Evolutionary conservation across 2,113 vertebrate species (phyloP), one percentile per base, ranked within the genome.

Genomic region (Pholis gunnellus): DNA sequence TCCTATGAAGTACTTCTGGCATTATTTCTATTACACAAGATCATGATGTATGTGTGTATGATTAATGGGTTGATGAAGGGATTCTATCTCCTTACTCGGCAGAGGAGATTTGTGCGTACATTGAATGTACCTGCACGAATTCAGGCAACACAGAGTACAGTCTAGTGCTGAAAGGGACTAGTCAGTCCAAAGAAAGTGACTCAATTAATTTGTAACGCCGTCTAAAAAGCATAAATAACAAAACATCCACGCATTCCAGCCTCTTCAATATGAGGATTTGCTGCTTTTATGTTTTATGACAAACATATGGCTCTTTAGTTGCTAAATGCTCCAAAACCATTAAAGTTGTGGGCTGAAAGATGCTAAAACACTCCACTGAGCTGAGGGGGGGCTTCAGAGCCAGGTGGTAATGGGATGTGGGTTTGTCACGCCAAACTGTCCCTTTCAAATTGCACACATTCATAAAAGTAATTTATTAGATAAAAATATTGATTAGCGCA

Each of bases 1-100:
- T 44, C 2, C 34, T 14, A 4, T 42, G 60, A 60, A 67, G 9
- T 54, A 20, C 14, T 42, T 36, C 25, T 57, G 29, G 61, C 1
- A 0, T 27, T 0, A 63, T 57, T 63, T 75, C 15, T 13, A 1
- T 46, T 10, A 27, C 42, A 63, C 36, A 56, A 17, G 27, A n/a
- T 46, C 46, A 63, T 36, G 40, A 44, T 54, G 66, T 8, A 9
- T 38, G 15, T 36, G 31, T 61, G 72, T 2, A 5, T 22, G 22
- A 59, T 27, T 31, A 46, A 67, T 73, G 69, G 13, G 46, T 46
- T 15, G 29, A 70, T 63, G 34, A 70, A 27, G n/a, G 34, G 46
- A 22, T 65, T 46, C 38, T 0, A 8, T 34, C 18, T 56, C 6
- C 8, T 75, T 40, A n/a, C 48, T 80, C 7, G 29, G 31, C 4